phyloP scores from a whole-genome alignment of 2,888 invertebrate genomes.

The Itoplectis maculator region DNA sequence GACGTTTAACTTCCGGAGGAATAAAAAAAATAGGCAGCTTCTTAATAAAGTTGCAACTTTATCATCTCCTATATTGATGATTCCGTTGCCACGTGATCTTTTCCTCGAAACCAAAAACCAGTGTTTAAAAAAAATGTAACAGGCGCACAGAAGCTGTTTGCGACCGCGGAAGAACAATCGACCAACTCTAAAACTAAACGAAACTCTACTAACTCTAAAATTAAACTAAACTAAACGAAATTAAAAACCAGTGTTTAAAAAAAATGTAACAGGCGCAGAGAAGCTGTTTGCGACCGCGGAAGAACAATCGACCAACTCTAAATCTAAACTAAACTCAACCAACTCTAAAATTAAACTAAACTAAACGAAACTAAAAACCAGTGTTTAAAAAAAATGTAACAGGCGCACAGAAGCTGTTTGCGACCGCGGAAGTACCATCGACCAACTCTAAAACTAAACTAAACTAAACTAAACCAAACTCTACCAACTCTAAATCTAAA shows the following conservation, averaged over 20 bases:
- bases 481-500: too few relatives aligned
- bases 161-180: constrained; percentile 18
- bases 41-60: not conserved
- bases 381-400: too few relatives aligned
- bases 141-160: not conserved
- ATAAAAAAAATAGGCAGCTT: not conserved
- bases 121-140: not conserved
- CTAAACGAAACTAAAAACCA: not conserved
- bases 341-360: too few relatives aligned
- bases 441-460: too few relatives aligned
- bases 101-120: not conserved
- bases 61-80: not conserved
- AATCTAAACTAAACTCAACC: too few relatives aligned
- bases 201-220: too few relatives aligned
- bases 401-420: too few relatives aligned
- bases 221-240: too few relatives aligned
- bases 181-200: too few relatives aligned
- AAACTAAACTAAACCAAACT: too few relatives aligned
- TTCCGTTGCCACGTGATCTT: not conserved
- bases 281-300: constrained; percentile 23
- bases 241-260: too few relatives aligned
- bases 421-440: constrained; percentile 20
- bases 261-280: too few relatives aligned
- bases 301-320: constrained; percentile 12
- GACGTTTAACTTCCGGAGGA: not conserved